Evolutionary conservation across 1,140 invertebrate species (phyloP).

Genomic region (Acromyrmex heyeri): DNA sequence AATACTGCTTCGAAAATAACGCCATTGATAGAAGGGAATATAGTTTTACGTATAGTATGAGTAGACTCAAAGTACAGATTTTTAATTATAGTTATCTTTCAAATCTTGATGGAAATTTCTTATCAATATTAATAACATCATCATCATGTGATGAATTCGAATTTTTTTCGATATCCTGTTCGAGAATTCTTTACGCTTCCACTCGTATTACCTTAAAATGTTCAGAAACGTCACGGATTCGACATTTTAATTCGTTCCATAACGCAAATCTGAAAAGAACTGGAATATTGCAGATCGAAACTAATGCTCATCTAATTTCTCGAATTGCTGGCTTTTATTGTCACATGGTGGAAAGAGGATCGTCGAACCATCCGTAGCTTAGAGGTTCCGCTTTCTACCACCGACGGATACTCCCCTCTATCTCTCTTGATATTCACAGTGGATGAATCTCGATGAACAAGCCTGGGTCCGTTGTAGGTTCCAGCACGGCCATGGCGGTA

Average conservation of each 20-base stretch:
- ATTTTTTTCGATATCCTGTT: not conserved
- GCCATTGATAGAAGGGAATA: too few relatives aligned
- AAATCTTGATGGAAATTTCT: too few relatives aligned
- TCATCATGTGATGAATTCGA: too few relatives aligned
- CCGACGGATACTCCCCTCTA: not conserved
- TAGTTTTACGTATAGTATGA: too few relatives aligned
- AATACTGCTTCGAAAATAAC: too few relatives aligned
- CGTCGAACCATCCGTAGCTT: not conserved
- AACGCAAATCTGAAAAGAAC: not conserved
- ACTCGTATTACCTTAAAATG: not conserved
- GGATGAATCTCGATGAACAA: conserved; percentile 30
- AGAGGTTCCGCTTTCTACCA: not conserved
- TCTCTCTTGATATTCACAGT: not conserved
- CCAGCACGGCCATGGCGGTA: conserved; percentile 88
- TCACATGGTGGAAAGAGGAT: not conserved
- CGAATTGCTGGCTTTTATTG: not conserved
- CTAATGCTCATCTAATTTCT: not conserved
- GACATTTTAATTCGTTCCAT: not conserved
- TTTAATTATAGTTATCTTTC: too few relatives aligned
- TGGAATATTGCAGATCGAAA: not conserved
- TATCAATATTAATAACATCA: too few relatives aligned
- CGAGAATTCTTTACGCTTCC: not conserved
- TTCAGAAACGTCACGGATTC: not conserved
- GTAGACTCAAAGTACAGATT: too few relatives aligned
- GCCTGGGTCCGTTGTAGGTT: conserved; percentile 83